Evolutionary conservation across 2,797 vertebrate genomes (phyloP), one percentile per base, ranked within the genome.

Genomic region (Oreonectes daqikongensis): DNA sequence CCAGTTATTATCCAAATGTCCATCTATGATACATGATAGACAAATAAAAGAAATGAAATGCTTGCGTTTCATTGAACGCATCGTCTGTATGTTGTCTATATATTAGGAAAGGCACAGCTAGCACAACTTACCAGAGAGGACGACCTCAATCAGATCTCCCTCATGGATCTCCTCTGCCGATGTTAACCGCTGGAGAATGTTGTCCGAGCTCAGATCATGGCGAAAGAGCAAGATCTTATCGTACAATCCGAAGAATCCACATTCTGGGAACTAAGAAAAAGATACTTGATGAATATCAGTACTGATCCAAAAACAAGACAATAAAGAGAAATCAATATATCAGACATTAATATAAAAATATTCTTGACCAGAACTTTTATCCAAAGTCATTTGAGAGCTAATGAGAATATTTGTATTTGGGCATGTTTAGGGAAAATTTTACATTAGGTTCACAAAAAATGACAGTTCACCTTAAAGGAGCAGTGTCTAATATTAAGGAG

Each of bases 141-240:
- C 97, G 86, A 98, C 93, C 84, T 94, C 93, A 15, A 94, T 93
- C 30, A 94, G 90, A 85, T 94, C 93, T 78, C 93, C 93, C 87
- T 98, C 97, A 0, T 94, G 97, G 90, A 99, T 98, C 82, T 97
- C 96, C 85, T 98, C 97, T 42, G 95, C 95, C 24, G 95, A 95
- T 55, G 93, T 95, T 84, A 99, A 94, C 82, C 95, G 92, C 91
- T 98, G 97, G 90, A 99, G 93, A 92, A 99, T 98, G 93, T 99
- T 99, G 85, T 98, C 96, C 20, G 97, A 96, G 75, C 91, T 96
- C 88, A 98, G 90, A 91, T 99, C 91, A 88, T 99, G 97, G 84
- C 97, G 97, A 87, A 99, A 99, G 78, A 99, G 94, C 83, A 99
- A 92, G 92, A 99, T 98, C 93, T 99, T 99, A 92, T 99, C 97